phyloP scores from a whole-genome alignment of 2,797 vertebrate genomes.

The Carduelis carduelis region DNA sequence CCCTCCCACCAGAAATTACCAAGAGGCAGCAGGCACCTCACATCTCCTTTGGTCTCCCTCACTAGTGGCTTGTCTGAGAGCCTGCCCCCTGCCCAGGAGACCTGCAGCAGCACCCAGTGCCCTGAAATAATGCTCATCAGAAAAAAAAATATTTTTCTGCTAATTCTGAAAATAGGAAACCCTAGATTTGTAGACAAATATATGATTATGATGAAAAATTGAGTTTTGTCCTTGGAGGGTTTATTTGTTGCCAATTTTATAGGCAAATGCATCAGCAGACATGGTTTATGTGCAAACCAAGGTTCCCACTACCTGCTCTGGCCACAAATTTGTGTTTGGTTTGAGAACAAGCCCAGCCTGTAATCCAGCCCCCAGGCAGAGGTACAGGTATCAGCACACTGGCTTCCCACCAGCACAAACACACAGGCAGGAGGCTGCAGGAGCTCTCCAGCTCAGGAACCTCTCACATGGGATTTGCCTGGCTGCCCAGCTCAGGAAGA shows the following conservation, averaged over 20 bases:
- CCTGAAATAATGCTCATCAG: background rate
- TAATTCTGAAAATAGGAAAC: background rate
- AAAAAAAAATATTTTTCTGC: background rate
- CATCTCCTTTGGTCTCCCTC: rapidly evolving
- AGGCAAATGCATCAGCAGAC: background rate
- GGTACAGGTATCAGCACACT: rapidly evolving
- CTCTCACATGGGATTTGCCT: background rate
- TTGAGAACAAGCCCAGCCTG: background rate
- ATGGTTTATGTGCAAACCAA: background rate
- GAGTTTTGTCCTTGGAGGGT: background rate
- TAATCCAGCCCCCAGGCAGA: background rate
- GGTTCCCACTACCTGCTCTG: background rate
- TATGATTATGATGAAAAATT: rapidly evolving
- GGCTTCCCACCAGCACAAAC: background rate
- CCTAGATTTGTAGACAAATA: background rate
- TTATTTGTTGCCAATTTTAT: background rate
- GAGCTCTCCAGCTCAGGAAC: background rate
- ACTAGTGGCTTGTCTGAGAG: background rate
- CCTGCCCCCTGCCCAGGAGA: background rate
- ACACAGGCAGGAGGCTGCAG: background rate
- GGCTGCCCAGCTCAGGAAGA: background rate
- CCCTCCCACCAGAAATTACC: background rate
- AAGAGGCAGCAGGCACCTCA: background rate
- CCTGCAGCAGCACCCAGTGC: rapidly evolving
- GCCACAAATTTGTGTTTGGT: background rate